Conservation (phyloP, 2,797 vertebrate species). For the Petrocephalus sullivani region DNA sequence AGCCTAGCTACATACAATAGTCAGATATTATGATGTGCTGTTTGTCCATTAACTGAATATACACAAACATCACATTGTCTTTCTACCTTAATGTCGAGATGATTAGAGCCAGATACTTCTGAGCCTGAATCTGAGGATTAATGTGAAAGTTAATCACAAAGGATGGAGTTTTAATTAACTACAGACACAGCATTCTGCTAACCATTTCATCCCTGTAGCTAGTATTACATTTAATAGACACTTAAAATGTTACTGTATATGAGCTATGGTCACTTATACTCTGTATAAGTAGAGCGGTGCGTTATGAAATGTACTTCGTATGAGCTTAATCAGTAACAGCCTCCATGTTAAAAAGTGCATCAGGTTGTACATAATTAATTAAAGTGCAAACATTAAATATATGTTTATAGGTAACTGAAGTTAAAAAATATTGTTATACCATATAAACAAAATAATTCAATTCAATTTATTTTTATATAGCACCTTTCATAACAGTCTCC, state of each 20-base stretch:
- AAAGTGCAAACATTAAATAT: not conserved
- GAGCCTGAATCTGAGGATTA: not conserved
- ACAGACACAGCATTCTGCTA: not conserved
- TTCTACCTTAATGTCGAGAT: not conserved
- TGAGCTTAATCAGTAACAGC: not conserved
- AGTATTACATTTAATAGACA: not conserved
- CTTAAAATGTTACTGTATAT: conserved; percentile 6
- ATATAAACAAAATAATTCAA: not conserved
- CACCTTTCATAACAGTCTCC: too few relatives aligned
- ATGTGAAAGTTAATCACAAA: not conserved
- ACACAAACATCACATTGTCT: not conserved
- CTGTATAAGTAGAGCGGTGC: not conserved
- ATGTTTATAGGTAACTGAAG: not conserved
- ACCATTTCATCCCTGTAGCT: not conserved
- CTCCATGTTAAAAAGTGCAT: not conserved
- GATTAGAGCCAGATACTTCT: not conserved
- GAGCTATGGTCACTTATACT: not conserved
- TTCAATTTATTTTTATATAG: too few relatives aligned
- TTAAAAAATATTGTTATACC: not conserved
- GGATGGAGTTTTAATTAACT: not conserved
- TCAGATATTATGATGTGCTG: not conserved
- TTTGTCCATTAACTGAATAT: not conserved
- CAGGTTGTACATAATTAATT: not conserved
- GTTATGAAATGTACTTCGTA: not conserved
- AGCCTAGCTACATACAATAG: not conserved